A percentile compares a stretch with the other conserved stretches of the same genome.
These are phyloP conservation scores for Cyprichromis sp. DNA, from an alignment of 2,113 vertebrate species.

Conservation along the genomic window DNA sequence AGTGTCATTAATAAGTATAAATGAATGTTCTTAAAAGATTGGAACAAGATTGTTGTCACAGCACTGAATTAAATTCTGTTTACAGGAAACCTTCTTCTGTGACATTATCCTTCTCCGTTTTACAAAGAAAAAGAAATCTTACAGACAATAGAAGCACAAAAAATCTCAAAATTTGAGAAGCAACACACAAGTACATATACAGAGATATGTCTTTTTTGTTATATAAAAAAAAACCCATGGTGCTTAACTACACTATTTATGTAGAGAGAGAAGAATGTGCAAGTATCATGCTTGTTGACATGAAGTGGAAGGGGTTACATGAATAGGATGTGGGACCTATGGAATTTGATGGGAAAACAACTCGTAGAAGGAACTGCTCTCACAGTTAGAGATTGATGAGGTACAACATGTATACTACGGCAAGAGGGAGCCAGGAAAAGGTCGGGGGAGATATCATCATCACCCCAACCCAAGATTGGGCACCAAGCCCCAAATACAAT, in stretches of 20 bases:
- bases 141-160: conserved; percentile 83
- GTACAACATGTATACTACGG: neutral
- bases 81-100: conserved; percentile 47
- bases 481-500: neutral
- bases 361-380: neutral
- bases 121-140: conserved; percentile 80
- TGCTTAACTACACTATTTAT: neutral
- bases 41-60: neutral
- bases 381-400: neutral
- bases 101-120: conserved; percentile 85
- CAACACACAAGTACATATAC: neutral
- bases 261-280: neutral
- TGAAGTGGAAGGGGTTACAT: neutral
- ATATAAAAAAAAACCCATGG: neutral
- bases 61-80: neutral
- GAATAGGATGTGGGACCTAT: neutral
- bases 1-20: conserved; percentile 53
- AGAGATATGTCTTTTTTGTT: neutral
- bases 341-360: neutral
- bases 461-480: neutral
- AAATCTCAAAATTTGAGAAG: conserved; percentile 62
- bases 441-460: neutral
- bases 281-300: neutral
- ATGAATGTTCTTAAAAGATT: neutral
- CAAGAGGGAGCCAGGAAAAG: neutral